A percentile compares a stretch with the other conserved stretches of the same genome.
Conservation (phyloP, 2,888 invertebrate species). For the Drosophila paracracens region DNA sequence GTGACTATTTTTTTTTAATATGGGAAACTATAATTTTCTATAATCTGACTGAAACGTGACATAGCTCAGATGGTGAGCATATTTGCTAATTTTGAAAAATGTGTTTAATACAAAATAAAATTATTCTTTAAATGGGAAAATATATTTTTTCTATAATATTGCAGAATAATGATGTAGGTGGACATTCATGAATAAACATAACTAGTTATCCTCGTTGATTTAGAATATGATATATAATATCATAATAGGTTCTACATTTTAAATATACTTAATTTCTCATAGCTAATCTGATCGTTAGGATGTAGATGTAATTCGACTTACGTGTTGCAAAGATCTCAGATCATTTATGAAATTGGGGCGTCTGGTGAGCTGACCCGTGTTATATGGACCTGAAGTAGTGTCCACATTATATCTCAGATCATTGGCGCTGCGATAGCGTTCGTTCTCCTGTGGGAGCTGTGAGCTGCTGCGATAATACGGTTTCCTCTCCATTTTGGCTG, state of each 20-base stretch:
- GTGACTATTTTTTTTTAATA: too few species aligned
- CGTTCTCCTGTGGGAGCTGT: constrained; percentile 68
- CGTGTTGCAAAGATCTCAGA: constrained; percentile 76
- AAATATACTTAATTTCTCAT: not conserved
- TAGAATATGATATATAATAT: not conserved
- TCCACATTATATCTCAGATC: constrained; percentile 85
- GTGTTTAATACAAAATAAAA: not conserved
- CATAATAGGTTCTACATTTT: not conserved
- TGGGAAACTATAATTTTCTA: too few species aligned
- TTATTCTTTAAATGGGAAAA: not conserved
- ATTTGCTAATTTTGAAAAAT: not conserved
- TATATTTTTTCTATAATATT: not conserved
- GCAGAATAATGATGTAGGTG: too few species aligned
- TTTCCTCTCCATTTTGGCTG: constrained; percentile 63
- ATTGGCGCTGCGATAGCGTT: constrained; percentile 85
- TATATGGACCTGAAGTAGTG: constrained; percentile 25
- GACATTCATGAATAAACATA: not conserved
- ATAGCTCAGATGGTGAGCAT: too few species aligned
- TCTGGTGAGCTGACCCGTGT: constrained; percentile 48
- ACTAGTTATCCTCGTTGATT: not conserved
- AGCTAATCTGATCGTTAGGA: not conserved
- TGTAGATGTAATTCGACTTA: constrained; percentile 40
- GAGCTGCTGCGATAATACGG: constrained; percentile 73
- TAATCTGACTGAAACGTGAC: too few species aligned
- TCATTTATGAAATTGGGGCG: constrained; percentile 75